phyloP scores from a whole-genome alignment of 2,797 vertebrate genomes.

The Rhynchotus rufescens region DNA sequence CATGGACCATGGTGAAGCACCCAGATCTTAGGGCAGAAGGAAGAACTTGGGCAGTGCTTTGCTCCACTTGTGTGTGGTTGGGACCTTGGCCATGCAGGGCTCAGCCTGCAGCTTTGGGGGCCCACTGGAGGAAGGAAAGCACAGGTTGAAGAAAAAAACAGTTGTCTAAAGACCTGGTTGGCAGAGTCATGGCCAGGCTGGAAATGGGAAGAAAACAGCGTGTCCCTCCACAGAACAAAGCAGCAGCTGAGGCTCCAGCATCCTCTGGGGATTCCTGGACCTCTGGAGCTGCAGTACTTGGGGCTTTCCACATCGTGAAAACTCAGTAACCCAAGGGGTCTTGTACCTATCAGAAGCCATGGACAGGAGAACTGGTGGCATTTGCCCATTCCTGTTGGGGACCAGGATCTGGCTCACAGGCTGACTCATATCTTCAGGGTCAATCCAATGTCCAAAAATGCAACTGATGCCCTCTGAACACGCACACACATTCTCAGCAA shows the following conservation, averaged over 20 bases:
- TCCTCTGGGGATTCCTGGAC: neutral
- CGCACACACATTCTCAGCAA: neutral
- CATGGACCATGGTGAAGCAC: neutral
- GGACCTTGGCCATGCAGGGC: neutral
- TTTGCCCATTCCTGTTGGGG: neutral
- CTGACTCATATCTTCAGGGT: neutral
- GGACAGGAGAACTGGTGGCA: neutral
- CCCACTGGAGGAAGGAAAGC: neutral
- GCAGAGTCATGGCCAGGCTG: neutral
- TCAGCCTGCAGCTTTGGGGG: neutral
- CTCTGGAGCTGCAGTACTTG: neutral
- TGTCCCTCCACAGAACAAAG: neutral
- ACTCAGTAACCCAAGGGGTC: neutral
- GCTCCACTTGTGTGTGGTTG: neutral
- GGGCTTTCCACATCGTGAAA: neutral
- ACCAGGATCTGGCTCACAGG: neutral
- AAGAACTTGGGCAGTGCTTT: neutral
- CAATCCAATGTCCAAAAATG: neutral
- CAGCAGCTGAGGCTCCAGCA: fast-evolving
- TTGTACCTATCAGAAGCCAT: neutral
- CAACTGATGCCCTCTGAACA: neutral
- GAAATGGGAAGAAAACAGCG: neutral
- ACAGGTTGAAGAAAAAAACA: neutral
- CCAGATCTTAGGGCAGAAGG: neutral
- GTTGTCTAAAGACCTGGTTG: neutral